A percentile compares a stretch with the other conserved stretches of the same genome.
phyloP scores from a whole-genome alignment of 2,888 invertebrate genomes.

The Clitarchus hookeri region DNA sequence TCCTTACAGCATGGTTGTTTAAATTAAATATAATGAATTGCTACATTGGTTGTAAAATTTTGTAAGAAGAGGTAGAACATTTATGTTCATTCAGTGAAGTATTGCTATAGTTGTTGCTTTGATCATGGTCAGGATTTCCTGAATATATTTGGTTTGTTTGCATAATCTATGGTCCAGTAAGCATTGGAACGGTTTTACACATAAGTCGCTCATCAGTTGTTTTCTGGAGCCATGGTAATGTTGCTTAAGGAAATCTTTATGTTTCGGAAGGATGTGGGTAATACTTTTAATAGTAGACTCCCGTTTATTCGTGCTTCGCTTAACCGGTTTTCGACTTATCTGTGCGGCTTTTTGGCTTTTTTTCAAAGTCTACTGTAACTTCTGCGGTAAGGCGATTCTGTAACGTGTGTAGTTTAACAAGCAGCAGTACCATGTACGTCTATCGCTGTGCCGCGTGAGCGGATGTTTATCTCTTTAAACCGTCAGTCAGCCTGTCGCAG shows the following conservation, averaged over 20 bases:
- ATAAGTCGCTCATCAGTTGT: neutral
- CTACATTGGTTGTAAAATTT: neutral
- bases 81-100: neutral
- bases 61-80: neutral
- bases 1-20: neutral
- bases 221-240: neutral
- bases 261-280: conserved; percentile 24
- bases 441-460: too few relatives aligned
- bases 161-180: neutral
- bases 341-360: too few relatives aligned
- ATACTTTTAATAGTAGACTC: conserved; percentile 18
- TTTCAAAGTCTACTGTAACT: too few relatives aligned
- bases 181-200: conserved; percentile 21
- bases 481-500: too few relatives aligned
- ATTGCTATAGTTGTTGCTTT: neutral
- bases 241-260: neutral
- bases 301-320: too few relatives aligned
- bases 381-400: too few relatives aligned
- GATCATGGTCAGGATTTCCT: neutral
- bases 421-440: too few relatives aligned
- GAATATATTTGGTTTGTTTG: neutral
- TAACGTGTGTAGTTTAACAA: too few relatives aligned
- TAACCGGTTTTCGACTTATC: too few relatives aligned
- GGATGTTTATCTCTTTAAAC: too few relatives aligned
- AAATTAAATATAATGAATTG: neutral